Conservation (phyloP, 1,140 invertebrate species). For the Cephus cinctus region DNA sequence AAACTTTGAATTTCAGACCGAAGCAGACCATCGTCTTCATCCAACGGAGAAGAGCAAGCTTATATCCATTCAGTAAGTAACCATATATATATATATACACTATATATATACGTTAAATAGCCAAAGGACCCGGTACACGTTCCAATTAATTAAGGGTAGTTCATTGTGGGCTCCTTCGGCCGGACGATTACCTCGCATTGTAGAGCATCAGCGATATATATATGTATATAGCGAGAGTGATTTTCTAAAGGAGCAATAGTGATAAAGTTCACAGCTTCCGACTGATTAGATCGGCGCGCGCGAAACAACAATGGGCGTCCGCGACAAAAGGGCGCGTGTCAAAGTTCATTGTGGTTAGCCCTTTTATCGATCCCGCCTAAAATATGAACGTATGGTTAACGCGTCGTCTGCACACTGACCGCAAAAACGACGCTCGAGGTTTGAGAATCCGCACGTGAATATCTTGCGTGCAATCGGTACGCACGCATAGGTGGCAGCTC, state of each 20-base stretch:
- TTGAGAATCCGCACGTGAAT: neutral
- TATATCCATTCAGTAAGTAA: too few species aligned
- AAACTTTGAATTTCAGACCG: too few species aligned
- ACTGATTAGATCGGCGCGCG: constrained; percentile 10
- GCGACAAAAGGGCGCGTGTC: constrained; percentile 6
- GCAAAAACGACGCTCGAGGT: neutral
- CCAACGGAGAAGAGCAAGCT: too few species aligned
- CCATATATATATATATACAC: too few species aligned
- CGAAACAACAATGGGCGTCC: constrained; percentile 20
- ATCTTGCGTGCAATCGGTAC: neutral
- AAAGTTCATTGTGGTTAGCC: constrained; percentile 11
- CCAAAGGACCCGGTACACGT: too few species aligned
- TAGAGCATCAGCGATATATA: too few species aligned
- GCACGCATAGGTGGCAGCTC: neutral
- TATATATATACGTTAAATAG: too few species aligned
- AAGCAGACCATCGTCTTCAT: too few species aligned
- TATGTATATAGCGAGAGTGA: constrained; percentile 12
- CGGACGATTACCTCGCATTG: too few species aligned
- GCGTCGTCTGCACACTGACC: too few species aligned
- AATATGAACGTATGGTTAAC: constrained; percentile 23
- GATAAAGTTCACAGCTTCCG: constrained; percentile 6
- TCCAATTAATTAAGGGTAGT: too few species aligned
- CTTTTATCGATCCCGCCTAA: constrained; percentile 14
- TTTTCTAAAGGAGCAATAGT: constrained; percentile 12
- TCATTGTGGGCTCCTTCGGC: too few species aligned